These are phyloP conservation scores for Arenaria interpres DNA, from an alignment of 2,113 vertebrate species.

Conservation along the genomic window DNA sequence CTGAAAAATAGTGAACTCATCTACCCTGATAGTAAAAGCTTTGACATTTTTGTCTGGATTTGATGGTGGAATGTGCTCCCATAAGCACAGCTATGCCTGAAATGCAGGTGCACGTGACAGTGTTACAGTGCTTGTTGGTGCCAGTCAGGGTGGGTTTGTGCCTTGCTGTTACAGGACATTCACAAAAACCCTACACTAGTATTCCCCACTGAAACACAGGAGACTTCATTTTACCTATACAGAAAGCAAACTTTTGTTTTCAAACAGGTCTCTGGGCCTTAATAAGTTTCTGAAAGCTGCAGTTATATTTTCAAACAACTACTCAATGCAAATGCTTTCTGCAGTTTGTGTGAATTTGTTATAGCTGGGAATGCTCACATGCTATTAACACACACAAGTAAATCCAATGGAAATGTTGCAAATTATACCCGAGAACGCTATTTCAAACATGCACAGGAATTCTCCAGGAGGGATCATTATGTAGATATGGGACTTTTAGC, in stretches of 20 bases:
- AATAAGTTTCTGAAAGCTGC: not conserved
- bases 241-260: not conserved
- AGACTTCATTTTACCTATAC: not conserved
- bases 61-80: not conserved
- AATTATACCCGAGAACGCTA: not conserved
- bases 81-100: not conserved
- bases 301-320: not conserved
- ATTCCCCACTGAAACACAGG: not conserved
- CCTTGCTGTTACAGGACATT: not conserved
- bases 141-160: not conserved
- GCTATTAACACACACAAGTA: not conserved
- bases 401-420: not conserved
- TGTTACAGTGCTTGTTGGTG: not conserved
- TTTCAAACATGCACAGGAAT: not conserved
- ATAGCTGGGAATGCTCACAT: not conserved
- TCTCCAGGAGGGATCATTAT: not conserved
- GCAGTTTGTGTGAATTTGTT: not conserved
- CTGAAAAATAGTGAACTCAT: not conserved
- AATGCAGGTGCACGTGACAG: not conserved
- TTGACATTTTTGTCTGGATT: constrained; percentile 34
- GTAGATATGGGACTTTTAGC: not conserved
- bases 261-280: not conserved
- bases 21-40: not conserved
- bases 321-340: not conserved
- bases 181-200: not conserved